Base-by-base conservation (phyloP, 2,797 vertebrate species). In the Phrynocephalus forsythii region DNA sequence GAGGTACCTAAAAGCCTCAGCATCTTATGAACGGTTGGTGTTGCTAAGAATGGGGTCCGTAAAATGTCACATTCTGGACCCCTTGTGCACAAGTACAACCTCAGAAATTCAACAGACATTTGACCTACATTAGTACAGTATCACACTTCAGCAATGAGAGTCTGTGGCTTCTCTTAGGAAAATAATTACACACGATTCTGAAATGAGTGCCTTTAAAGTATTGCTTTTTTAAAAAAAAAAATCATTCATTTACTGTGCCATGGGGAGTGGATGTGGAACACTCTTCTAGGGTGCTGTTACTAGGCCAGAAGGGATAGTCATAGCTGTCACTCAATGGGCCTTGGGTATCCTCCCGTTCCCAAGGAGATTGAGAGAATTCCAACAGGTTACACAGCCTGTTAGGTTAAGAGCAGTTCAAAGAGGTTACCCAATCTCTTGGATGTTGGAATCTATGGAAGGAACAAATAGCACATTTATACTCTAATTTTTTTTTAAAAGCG, bases 251-350 rank as follows among this genome's bases (percentile, higher is more conserved):
- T 24, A 50, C 11, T 30, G 26, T 52, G 56, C 38, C 3, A 26
- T 18, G 56, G 6, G 15, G n/a, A 48, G 30, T 5, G 44, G 20
- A 73, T 80, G 26, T 50, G 5, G 48, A 16, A 30, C 7, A 6
- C 48, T 69, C 44, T 50, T 78, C 28, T 60, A 85, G 80, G 22
- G 68, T 20, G 38, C 33, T 84, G 8, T 16, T 86, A 86, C 68
- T 82, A 16, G 18, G 30, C 33, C 82, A 6, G 60, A 82, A 90
- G 6, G 6, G 9, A 33, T 38, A 20, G 30, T 4, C 22, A 22
- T 1, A 18, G 33, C n/a, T 52, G 38, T 16, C 0, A 0, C 24
- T 28, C 69, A 33, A 67, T 77, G 0, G 0, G 50, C 80, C 69
- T 68, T 67, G 76, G 9, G 33, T 33, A 73, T 5, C 33, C 76